Evolutionary conservation across 1,140 invertebrate genomes (phyloP).

Genomic region (Ceratoteleas bidentatus): DNA sequence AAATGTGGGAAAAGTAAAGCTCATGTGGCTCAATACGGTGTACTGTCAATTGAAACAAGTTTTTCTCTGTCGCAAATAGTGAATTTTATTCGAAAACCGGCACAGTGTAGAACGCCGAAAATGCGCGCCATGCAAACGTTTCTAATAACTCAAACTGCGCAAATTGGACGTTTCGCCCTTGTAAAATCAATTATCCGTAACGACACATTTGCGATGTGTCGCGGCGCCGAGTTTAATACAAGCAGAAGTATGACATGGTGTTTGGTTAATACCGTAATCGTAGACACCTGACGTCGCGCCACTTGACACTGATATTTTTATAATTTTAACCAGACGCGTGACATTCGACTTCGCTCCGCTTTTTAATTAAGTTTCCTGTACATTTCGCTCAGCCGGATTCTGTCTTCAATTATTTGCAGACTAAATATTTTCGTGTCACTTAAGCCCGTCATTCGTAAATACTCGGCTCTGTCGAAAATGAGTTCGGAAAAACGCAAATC

Average conservation of each 20-base stretch:
- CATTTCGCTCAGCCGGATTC: conserved; percentile 6
- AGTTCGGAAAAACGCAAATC: conserved; percentile 2
- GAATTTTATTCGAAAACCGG: too few species aligned
- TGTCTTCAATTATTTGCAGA: conserved; percentile 23
- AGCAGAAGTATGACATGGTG: not conserved
- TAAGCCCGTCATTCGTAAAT: conserved; percentile 1
- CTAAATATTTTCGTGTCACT: conserved; percentile 10
- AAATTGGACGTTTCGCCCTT: conserved; percentile 10
- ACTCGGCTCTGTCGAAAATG: not conserved
- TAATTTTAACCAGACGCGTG: conserved; percentile 41
- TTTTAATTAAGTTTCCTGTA: conserved; percentile 55
- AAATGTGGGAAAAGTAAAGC: too few species aligned
- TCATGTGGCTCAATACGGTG: too few species aligned
- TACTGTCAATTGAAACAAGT: too few species aligned
- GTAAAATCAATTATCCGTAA: conserved; percentile 42
- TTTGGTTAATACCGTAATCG: conserved; percentile 30
- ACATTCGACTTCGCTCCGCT: conserved; percentile 26
- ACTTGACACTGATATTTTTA: conserved; percentile 55
- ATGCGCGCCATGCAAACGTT: too few species aligned
- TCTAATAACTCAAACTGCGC: too few species aligned
- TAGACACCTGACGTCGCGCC: conserved; percentile 39
- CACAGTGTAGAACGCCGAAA: too few species aligned
- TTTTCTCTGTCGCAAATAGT: too few species aligned
- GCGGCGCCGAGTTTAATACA: conserved; percentile 9
- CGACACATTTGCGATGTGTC: conserved; percentile 2